Percentiles rank a stretch among this genome's conserved stretches.
Evolutionary conservation across 2,113 vertebrate species (phyloP).

Genomic region (Atrichornis clamosus): DNA sequence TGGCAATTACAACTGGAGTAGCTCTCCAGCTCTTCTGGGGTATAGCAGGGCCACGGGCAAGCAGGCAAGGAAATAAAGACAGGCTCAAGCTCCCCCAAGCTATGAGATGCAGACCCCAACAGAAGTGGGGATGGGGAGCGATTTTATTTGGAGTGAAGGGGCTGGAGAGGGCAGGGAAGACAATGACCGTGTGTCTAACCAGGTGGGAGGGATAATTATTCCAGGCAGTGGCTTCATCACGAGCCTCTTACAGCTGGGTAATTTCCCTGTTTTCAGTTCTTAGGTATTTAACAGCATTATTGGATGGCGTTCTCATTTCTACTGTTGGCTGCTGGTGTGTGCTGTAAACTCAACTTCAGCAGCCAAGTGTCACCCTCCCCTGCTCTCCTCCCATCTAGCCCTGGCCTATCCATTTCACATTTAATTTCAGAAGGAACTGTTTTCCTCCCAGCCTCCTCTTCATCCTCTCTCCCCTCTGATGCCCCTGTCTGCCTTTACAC

Average conservation of each 20-base stretch:
- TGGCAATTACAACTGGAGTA: slow-evolving; percentile 52
- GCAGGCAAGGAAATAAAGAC: slow-evolving; percentile 20
- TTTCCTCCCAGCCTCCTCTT: not conserved
- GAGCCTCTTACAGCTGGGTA: slow-evolving; percentile 47
- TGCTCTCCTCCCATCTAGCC: not conserved
- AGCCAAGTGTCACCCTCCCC: not conserved
- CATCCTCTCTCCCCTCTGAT: not conserved
- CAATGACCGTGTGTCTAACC: not conserved
- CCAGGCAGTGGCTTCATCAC: slow-evolving; percentile 13
- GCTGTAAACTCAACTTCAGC: slow-evolving; percentile 11
- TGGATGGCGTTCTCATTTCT: not conserved
- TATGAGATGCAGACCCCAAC: not conserved
- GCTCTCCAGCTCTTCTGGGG: slow-evolving; percentile 51
- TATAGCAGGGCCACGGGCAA: not conserved
- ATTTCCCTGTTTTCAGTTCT: slow-evolving; percentile 14
- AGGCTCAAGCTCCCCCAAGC: slow-evolving; percentile 21
- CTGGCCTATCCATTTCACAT: not conserved
- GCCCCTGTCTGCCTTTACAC: not conserved
- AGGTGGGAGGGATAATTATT: slow-evolving; percentile 55
- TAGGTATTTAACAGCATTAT: not conserved
- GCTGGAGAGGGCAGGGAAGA: slow-evolving; percentile 32
- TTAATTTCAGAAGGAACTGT: not conserved
- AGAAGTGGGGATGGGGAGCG: slow-evolving; percentile 27
- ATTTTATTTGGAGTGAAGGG: slow-evolving; percentile 22
- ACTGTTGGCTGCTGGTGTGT: not conserved